These are phyloP conservation scores for Drosophila lacteicornis DNA, from an alignment of 1,140 invertebrate genomes.

Conservation along the genomic window DNA sequence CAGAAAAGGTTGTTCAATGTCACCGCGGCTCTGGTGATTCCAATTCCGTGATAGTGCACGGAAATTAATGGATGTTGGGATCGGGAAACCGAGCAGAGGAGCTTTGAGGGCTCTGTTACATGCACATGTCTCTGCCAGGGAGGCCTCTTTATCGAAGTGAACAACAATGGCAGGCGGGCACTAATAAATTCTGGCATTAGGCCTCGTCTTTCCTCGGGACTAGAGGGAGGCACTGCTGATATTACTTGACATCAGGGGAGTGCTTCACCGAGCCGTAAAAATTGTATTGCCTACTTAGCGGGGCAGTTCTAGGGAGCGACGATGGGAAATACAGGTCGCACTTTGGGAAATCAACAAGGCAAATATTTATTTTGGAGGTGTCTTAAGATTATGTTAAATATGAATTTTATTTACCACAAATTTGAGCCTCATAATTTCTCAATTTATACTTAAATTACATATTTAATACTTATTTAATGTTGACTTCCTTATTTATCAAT, in stretches of 20 bases:
- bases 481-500: background rate
- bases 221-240: constrained; percentile 21
- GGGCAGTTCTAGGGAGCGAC: background rate
- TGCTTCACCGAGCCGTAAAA: constrained; percentile 56
- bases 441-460: no score
- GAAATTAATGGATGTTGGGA: constrained; percentile 64
- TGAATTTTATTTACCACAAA: no score
- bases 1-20: constrained; percentile 67
- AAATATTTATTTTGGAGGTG: background rate
- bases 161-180: constrained; percentile 38
- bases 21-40: constrained; percentile 51
- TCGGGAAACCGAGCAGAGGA: background rate
- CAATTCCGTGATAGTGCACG: constrained; percentile 73
- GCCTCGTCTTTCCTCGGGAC: constrained; percentile 8
- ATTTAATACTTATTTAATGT: no score
- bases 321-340: constrained; percentile 5
- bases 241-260: constrained; percentile 42
- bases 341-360: background rate
- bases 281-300: constrained; percentile 46
- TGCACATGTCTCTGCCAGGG: constrained; percentile 34
- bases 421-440: background rate
- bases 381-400: background rate
- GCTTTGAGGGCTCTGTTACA: constrained; percentile 1
- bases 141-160: constrained; percentile 30
- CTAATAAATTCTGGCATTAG: constrained; percentile 70